phyloP scores from a whole-genome alignment of 1,140 invertebrate species.

The Pentalonia nigronervosa region DNA sequence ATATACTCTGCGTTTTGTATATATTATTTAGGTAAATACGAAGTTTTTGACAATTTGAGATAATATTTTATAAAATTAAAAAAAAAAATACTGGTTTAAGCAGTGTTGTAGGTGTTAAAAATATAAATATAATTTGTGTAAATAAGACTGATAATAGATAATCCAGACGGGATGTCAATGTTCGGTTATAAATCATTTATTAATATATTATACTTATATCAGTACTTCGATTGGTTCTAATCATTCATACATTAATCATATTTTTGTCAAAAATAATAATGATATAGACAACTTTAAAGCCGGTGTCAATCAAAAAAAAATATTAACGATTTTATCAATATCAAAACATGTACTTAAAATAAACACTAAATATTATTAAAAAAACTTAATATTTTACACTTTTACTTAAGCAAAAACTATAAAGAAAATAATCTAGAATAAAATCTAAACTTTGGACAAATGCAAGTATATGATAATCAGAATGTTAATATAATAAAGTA shows the following conservation, averaged over 20 bases:
- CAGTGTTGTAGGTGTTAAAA: too few relatives aligned
- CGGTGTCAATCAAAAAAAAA: neutral
- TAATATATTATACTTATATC: neutral
- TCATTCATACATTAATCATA: neutral
- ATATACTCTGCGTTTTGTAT: neutral
- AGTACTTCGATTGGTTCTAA: neutral
- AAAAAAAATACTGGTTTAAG: neutral
- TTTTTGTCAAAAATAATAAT: neutral
- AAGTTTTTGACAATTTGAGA: neutral
- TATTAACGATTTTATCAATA: neutral
- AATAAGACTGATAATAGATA: too few relatives aligned
- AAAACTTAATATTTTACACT: too few relatives aligned
- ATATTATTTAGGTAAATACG: neutral
- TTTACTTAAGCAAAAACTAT: neutral
- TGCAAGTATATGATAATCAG: too few relatives aligned
- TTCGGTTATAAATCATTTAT: too few relatives aligned
- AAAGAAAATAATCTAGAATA: neutral
- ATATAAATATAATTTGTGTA: too few relatives aligned
- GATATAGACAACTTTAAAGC: neutral
- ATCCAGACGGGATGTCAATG: too few relatives aligned
- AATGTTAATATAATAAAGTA: too few relatives aligned
- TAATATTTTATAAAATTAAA: neutral
- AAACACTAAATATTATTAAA: too few relatives aligned
- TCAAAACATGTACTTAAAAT: too few relatives aligned
- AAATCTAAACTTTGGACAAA: neutral